A percentile compares a stretch with the other conserved stretches of the same genome.
Conservation (phyloP, 2,888 invertebrate species). For the Drosophila limbata region DNA sequence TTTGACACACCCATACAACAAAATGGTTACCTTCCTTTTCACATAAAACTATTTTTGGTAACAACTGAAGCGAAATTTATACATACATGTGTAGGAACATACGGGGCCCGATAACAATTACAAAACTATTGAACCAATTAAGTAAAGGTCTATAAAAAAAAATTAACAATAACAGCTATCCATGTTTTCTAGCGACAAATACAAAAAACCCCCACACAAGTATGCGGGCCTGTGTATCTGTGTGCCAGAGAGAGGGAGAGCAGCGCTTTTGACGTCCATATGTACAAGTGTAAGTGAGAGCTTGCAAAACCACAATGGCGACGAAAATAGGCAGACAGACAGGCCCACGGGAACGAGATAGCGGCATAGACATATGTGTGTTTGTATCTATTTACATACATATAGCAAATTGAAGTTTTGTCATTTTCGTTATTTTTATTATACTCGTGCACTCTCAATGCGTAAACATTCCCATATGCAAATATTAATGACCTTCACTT, state of each 20-base stretch:
- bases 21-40: constrained; percentile 46
- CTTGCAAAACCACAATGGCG: constrained; percentile 67
- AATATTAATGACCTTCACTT: constrained; percentile 80
- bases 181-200: constrained; percentile 44
- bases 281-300: constrained; percentile 45
- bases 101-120: constrained; percentile 58
- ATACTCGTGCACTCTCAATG: constrained; percentile 37
- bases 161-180: constrained; percentile 25
- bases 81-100: constrained; percentile 16
- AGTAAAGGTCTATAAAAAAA: constrained; percentile 55
- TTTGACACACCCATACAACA: constrained; percentile 56
- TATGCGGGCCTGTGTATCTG: constrained; percentile 19
- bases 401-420: constrained; percentile 60
- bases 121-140: constrained; percentile 78
- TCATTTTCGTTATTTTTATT: constrained; percentile 48
- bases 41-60: constrained; percentile 67
- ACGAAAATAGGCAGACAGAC: constrained; percentile 56
- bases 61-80: constrained; percentile 57
- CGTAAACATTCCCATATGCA: constrained; percentile 73
- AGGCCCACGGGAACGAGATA: constrained; percentile 51
- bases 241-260: constrained; percentile 38
- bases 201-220: constrained; percentile 29
- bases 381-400: neutral
- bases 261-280: constrained; percentile 25
- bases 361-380: constrained; percentile 16